A percentile compares a stretch with the other conserved stretches of the same genome.
These are phyloP conservation scores for Ormyrus labotus DNA, from an alignment of 2,888 invertebrate genomes.

Conservation along the genomic window DNA sequence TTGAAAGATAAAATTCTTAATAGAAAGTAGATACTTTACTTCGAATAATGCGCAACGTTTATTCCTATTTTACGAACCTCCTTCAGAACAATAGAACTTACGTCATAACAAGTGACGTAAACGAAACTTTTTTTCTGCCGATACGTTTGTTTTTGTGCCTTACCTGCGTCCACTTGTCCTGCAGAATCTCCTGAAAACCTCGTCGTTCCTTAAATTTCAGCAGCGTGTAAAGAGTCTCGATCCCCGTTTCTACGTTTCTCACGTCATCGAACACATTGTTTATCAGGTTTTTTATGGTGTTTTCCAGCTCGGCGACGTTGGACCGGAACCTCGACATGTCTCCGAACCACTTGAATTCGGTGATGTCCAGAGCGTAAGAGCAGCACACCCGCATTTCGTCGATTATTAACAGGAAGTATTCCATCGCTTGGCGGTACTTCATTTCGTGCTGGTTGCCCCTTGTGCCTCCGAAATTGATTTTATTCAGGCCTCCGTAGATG, in stretches of 20 bases:
- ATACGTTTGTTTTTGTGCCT: background rate
- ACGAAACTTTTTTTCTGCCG: too few species aligned
- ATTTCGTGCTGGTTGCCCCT: conserved; percentile 67
- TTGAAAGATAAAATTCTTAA: too few species aligned
- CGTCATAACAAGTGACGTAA: too few species aligned
- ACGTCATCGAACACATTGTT: conserved; percentile 77
- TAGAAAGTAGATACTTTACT: too few species aligned
- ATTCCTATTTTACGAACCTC: too few species aligned
- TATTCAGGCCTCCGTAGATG: conserved; percentile 76
- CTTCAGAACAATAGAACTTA: too few species aligned
- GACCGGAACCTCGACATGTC: conserved; percentile 67
- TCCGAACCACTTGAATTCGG: conserved; percentile 77
- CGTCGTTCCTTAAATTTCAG: conserved; percentile 62
- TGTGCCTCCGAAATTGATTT: conserved; percentile 77
- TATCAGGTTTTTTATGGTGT: conserved; percentile 78
- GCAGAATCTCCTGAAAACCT: conserved; percentile 62
- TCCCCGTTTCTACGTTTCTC: conserved; percentile 77
- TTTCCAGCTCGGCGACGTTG: conserved; percentile 77
- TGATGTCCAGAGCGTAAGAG: conserved; percentile 75
- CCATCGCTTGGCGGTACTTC: conserved; percentile 74
- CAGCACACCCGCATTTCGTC: conserved; percentile 72
- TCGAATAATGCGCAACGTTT: too few species aligned
- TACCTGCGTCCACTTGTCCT: conserved; percentile 67
- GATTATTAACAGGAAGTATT: conserved; percentile 75
- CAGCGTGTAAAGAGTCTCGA: conserved; percentile 77